phyloP scores from a whole-genome alignment of 1,140 invertebrate genomes.

The Eueides isabella region DNA sequence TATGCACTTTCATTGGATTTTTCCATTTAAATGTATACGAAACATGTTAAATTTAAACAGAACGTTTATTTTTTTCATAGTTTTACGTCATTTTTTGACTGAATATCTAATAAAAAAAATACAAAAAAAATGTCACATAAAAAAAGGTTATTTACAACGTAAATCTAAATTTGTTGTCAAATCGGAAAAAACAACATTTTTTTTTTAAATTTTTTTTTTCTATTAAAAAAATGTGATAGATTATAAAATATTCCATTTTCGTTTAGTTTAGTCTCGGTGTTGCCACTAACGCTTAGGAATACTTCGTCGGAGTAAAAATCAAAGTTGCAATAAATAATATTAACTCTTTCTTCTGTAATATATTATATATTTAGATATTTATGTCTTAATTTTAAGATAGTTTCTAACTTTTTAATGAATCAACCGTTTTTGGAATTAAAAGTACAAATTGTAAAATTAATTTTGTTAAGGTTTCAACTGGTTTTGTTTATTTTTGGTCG shows the following conservation, averaged over 20 bases:
- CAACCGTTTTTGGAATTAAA: conserved; percentile 23
- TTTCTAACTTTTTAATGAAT: conserved; percentile 21
- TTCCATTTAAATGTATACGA: conserved; percentile 9
- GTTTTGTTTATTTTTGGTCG: neutral
- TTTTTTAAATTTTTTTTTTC: conserved; percentile 17
- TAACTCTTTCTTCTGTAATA: conserved; percentile 40
- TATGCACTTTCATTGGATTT: neutral
- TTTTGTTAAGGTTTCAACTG: conserved; percentile 26
- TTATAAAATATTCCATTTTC: conserved; percentile 59
- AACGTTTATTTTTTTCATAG: neutral
- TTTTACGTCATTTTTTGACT: neutral
- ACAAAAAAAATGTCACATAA: neutral
- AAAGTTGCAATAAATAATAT: conserved; percentile 49
- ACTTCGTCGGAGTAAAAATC: conserved; percentile 16
- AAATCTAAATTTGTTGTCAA: neutral
- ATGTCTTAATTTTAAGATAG: conserved; percentile 49
- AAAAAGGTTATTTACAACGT: neutral
- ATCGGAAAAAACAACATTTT: neutral
- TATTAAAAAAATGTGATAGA: conserved; percentile 46
- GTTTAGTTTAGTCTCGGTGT: conserved; percentile 46
- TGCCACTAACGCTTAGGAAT: conserved; percentile 22
- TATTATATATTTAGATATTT: conserved; percentile 44
- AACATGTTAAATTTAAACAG: neutral
- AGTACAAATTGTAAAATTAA: conserved; percentile 27
- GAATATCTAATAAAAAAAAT: neutral